Evolutionary conservation across 2,888 invertebrate genomes (phyloP), one percentile per base, ranked within the genome.

Genomic region (Pharmacophagus antenor): DNA sequence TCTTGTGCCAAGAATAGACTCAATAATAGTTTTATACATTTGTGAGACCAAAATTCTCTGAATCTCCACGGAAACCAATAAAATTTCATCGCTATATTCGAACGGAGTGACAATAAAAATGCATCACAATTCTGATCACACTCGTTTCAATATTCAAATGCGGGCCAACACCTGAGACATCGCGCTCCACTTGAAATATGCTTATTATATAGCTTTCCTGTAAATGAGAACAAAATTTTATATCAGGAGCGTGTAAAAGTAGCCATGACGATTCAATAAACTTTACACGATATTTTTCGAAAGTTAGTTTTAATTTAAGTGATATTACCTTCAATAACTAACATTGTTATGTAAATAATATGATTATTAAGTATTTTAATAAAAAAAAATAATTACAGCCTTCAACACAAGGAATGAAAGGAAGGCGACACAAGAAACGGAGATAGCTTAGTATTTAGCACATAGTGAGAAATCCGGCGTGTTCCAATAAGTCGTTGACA

Each of bases 81-180:
- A 85, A 82, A 84, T 84, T 84, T 83, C 79, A 84, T 82, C 73
- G 79, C 80, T 77, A 74, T 76, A 80, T 80, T 80, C 80, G 75
- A 67, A 72, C 73, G 71, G 72, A 78, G 79, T 84, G 84, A 87
- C 85, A 88, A 87, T 88, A 88, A 89, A 88, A 88, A 77, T 89
- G 88, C 89, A 88, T 88, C 82, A 81, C 87, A 80, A 87, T 89
- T 87, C 88, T 80, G 85, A 86, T 87, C 88, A 87, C 87, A 88
- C 79, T 76, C 84, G 79, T 82, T 84, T 78, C 85, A 77, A 87
- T 88, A 86, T 88, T 86, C 85, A 82, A 80, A 83, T 80, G 77
- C 76, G 80, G 72, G 75, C 69, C 76, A 76, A 73, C 89, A 88
- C 87, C 88, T 88, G 89, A 77, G 88, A 77, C 87, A 70, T 72